These are phyloP conservation scores for Dolichotis patagonum DNA, from an alignment of 2,113 vertebrate genomes.

Conservation along the genomic window DNA sequence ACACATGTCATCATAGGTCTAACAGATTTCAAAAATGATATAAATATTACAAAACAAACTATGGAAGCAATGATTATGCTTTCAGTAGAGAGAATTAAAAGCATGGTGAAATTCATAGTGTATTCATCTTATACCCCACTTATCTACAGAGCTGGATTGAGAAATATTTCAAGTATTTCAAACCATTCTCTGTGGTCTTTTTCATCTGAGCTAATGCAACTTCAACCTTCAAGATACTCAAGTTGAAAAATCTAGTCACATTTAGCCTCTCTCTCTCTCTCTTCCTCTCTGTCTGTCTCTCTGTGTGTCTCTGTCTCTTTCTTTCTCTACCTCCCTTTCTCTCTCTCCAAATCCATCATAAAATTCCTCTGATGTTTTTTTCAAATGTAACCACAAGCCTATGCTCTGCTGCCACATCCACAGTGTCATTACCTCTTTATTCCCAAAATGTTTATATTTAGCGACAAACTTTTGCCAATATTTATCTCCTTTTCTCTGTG, in stretches of 20 bases:
- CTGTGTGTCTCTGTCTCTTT: background rate
- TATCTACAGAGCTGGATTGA: background rate
- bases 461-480: background rate
- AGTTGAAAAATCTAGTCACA: background rate
- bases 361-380: background rate
- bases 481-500: background rate
- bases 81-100: constrained; percentile 37
- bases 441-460: background rate
- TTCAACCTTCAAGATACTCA: background rate
- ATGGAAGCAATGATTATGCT: background rate
- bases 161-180: constrained; percentile 16
- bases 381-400: background rate
- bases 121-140: background rate
- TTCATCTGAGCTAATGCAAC: background rate
- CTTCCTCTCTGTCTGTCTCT: background rate
- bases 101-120: background rate
- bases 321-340: background rate
- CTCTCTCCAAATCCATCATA: background rate
- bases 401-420: background rate
- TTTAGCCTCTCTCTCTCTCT: background rate
- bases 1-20: background rate
- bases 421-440: background rate
- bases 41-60: constrained; percentile 18
- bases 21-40: background rate
- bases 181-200: background rate